A percentile compares a stretch with the other conserved stretches of the same genome.
phyloP scores from a whole-genome alignment of 2,888 invertebrate genomes.

The Nemotelus nigrinus region DNA sequence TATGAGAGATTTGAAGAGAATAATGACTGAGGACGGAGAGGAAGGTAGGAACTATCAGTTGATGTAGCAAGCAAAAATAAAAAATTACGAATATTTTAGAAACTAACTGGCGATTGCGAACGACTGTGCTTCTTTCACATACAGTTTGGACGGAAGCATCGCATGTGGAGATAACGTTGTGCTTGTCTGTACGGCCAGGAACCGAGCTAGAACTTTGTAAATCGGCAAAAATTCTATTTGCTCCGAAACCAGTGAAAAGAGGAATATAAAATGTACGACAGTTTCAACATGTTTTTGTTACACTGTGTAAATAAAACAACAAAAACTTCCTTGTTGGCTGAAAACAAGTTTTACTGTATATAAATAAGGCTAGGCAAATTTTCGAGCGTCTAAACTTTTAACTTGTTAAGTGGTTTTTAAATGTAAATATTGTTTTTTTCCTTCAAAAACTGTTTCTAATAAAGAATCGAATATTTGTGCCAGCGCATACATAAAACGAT shows the following conservation, averaged over 20 bases:
- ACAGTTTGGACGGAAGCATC: constrained; percentile 94
- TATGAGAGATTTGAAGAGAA: constrained; percentile 77
- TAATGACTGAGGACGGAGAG: constrained; percentile 70
- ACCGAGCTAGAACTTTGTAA: constrained; percentile 83
- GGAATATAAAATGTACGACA: constrained; percentile 69
- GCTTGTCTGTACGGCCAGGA: constrained; percentile 75
- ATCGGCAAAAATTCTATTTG: constrained; percentile 85
- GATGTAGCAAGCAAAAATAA: neutral
- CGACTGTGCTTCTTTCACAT: constrained; percentile 84
- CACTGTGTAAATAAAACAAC: too few relatives aligned
- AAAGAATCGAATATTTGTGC: too few relatives aligned
- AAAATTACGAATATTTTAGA: constrained; percentile 48
- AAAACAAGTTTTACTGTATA: too few relatives aligned
- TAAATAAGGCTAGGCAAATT: too few relatives aligned
- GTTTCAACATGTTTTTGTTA: neutral
- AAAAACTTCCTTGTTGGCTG: too few relatives aligned
- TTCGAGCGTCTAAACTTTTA: too few relatives aligned
- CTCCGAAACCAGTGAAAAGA: constrained; percentile 88
- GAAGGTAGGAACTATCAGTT: constrained; percentile 58
- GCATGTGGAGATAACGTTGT: constrained; percentile 86
- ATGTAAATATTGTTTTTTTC: too few relatives aligned
- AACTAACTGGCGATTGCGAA: constrained; percentile 73
- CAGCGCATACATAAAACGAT: too few relatives aligned
- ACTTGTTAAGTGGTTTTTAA: too few relatives aligned
- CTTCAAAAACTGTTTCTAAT: too few relatives aligned